Conservation (phyloP, 1,140 invertebrate genomes). For the Hydropsyche tenuis region DNA sequence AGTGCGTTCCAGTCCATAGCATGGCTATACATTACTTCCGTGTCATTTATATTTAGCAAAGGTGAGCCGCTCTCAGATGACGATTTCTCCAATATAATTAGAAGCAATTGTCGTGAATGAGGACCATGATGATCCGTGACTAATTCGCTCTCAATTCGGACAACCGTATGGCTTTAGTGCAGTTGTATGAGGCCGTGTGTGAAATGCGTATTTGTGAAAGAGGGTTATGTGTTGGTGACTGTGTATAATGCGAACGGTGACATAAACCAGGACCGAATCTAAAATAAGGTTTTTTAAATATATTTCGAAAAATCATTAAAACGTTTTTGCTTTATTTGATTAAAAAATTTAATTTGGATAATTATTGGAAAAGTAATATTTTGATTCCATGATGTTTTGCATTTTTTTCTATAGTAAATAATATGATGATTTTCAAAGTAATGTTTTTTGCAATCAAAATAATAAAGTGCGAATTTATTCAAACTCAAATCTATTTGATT, state of each 20-base stretch:
- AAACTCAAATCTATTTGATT: too few species aligned
- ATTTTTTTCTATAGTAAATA: too few species aligned
- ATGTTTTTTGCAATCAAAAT: too few species aligned
- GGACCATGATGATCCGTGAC: slow-evolving; percentile 45
- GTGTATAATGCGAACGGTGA: neutral
- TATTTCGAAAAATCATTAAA: too few species aligned
- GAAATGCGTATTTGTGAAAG: neutral
- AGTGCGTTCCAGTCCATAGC: neutral
- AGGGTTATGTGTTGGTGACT: neutral
- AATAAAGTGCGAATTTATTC: too few species aligned
- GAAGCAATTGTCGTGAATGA: slow-evolving; percentile 48
- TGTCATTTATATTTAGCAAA: neutral
- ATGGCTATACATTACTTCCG: neutral
- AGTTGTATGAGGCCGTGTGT: neutral
- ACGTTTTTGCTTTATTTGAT: too few species aligned
- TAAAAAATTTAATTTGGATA: too few species aligned
- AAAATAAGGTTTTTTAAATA: neutral
- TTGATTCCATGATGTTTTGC: too few species aligned
- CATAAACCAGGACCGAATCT: slow-evolving; percentile 11
- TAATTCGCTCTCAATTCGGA: slow-evolving; percentile 39
- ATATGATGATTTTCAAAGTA: too few species aligned
- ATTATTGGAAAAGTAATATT: too few species aligned
- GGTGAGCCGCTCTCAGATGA: slow-evolving; percentile 28
- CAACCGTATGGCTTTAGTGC: slow-evolving; percentile 14
- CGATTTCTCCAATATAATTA: slow-evolving; percentile 46